Conservation (phyloP, 1,140 invertebrate genomes). For the Cydia splendana region DNA sequence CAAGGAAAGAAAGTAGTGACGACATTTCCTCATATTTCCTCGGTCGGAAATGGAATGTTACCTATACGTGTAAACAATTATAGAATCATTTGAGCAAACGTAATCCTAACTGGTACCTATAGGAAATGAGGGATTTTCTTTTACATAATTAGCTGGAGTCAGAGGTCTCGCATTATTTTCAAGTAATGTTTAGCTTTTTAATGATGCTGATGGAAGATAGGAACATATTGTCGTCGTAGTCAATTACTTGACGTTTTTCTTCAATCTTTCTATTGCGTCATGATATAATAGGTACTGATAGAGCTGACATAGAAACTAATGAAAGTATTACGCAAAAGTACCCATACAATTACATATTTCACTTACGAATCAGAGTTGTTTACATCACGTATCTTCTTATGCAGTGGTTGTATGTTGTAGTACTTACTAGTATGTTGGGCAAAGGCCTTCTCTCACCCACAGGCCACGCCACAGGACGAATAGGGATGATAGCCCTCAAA, state of each 20-base stretch:
- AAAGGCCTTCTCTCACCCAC: no score
- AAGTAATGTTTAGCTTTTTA: constrained; percentile 14
- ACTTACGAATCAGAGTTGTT: no score
- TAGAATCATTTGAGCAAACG: background rate
- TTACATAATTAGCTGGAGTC: constrained; percentile 24
- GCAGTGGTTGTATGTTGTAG: no score
- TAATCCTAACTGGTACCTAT: background rate
- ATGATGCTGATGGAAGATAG: constrained; percentile 8
- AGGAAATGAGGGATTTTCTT: constrained; percentile 22
- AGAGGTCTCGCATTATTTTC: constrained; percentile 17
- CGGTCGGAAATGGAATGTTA: no score
- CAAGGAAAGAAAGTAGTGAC: background rate
- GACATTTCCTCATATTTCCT: background rate
- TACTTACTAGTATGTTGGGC: no score
- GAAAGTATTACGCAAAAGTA: background rate
- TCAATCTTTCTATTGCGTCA: background rate
- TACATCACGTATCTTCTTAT: no score
- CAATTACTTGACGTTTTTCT: constrained; percentile 4
- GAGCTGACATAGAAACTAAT: background rate
- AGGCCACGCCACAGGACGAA: no score
- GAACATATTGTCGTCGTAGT: constrained; percentile 1
- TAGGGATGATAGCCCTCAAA: no score
- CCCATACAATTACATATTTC: no score
- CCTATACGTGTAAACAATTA: background rate
- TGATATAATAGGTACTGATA: constrained; percentile 8